These are phyloP conservation scores for Panorpa germanica DNA, from an alignment of 2,888 invertebrate species.

Conservation along the genomic window DNA sequence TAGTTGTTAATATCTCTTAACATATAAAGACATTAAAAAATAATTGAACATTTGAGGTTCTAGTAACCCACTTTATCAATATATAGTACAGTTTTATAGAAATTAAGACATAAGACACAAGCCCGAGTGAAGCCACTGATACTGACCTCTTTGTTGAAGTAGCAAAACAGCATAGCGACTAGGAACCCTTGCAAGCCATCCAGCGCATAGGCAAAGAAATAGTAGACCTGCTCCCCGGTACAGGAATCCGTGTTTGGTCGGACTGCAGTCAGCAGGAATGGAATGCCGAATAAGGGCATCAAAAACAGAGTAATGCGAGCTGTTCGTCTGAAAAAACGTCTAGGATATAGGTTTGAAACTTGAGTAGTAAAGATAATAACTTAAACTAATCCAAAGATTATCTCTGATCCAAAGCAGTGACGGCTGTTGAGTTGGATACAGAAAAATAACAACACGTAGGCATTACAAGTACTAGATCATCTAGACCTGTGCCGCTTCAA, in stretches of 20 bases:
- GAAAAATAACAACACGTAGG: too few species aligned
- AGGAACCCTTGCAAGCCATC: conserved; percentile 41
- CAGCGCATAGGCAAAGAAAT: conserved; percentile 34
- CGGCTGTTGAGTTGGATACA: conserved; percentile 6
- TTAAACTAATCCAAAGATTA: neutral
- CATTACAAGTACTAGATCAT: too few species aligned
- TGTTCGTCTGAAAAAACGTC: conserved; percentile 32
- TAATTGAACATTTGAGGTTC: too few species aligned
- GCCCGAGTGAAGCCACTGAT: too few species aligned
- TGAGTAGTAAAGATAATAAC: neutral
- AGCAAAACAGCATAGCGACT: conserved; percentile 45
- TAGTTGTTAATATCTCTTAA: too few species aligned
- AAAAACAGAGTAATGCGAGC: conserved; percentile 45
- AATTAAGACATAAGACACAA: too few species aligned
- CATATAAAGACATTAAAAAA: too few species aligned
- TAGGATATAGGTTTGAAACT: conserved; percentile 2
- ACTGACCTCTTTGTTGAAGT: conserved; percentile 46
- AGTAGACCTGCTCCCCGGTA: conserved; percentile 33
- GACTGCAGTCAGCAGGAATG: conserved; percentile 40
- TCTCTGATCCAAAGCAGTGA: neutral
- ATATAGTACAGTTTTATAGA: too few species aligned
- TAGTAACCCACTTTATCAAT: too few species aligned
- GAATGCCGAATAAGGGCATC: conserved; percentile 49
- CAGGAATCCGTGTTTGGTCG: conserved; percentile 30
- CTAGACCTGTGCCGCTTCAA: too few species aligned